phyloP scores from a whole-genome alignment of 2,113 vertebrate species.

The Apodemus speciosus region DNA sequence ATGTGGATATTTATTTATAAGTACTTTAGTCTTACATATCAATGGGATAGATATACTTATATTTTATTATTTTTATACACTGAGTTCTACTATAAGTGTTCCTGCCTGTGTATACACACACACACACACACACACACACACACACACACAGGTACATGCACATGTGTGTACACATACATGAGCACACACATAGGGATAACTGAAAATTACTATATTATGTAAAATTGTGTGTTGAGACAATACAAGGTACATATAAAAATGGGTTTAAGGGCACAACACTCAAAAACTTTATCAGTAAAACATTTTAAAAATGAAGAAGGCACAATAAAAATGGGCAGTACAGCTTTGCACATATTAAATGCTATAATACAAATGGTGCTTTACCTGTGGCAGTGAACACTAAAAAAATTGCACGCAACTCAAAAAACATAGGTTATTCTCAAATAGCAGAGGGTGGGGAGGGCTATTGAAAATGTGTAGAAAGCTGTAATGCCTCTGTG shows the following conservation, averaged over 20 bases:
- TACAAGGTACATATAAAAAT: not conserved
- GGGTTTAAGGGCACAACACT: not conserved
- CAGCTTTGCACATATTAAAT: conserved; percentile 3
- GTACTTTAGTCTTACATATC: not conserved
- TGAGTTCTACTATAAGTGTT: not conserved
- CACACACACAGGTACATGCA: not conserved
- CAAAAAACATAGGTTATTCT: not conserved
- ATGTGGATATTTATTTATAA: conserved; percentile 39
- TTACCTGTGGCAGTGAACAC: not conserved
- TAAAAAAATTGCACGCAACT: not conserved
- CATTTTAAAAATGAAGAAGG: not conserved
- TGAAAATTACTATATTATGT: conserved; percentile 20
- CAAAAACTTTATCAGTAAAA: conserved; percentile 42
- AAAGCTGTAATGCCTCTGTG: too few relatives aligned
- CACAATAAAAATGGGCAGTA: conserved; percentile 10
- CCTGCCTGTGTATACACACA: not conserved
- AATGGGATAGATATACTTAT: conserved; percentile 12
- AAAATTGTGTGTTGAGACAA: not conserved
- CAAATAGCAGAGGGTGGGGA: not conserved
- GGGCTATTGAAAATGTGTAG: not conserved
- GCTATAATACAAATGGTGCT: not conserved
- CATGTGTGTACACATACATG: not conserved
- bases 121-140: not conserved
- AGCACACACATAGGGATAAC: not conserved
- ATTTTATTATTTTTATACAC: conserved; percentile 27